Evolutionary conservation across 2,888 invertebrate species (phyloP), one percentile per base, ranked within the genome.

Genomic region (Marronus borbonicus): DNA sequence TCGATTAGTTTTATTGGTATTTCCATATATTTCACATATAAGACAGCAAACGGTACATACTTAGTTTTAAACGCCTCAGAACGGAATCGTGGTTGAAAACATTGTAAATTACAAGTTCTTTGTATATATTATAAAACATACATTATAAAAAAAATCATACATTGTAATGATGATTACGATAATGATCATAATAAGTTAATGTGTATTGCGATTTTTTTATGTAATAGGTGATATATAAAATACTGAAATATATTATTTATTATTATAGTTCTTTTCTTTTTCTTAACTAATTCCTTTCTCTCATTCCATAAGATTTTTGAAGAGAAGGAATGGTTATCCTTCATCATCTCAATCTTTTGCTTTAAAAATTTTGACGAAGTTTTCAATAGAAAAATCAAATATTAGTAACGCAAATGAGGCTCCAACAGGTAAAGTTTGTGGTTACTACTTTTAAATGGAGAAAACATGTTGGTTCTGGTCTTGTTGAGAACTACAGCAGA

Each of bases 171-270:
- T 28, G 24, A 49, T 49, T 1, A 52, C 50, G 68, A 68, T 68
- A 52, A 50, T 68, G 50, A 68, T 44, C 12, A 44, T 44, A 44
- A 44, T 8, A 68, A 68, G 49, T 68, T 44, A 68, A 68, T 68
- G 50, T 68, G 68, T 50, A 68, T 68, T 68, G 68, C 68, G 68
- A 68, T 68, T 68, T 44, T 24, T 68, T 68, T 68, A 68, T 68
- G 68, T 68, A 68, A 68, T 68, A 68, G 68, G 68, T 52, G 68
- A 68, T 68, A 68, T 68, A 68, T 68, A 68, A 68, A 20, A 50
- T 68, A 68, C 49, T 49, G 49, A 68, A 68, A 68, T 68, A 68
- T 68, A 68, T 68, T 68, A 68, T 68, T 68, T 68, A 68, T 68
- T 68, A 68, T 62, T 60, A 60, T 28, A 24, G 24, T 52, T 49